Evolutionary conservation across 2,113 vertebrate genomes (phyloP), one percentile per base, ranked within the genome.

Genomic region (Pseudorhombus dupliciocellatus): DNA sequence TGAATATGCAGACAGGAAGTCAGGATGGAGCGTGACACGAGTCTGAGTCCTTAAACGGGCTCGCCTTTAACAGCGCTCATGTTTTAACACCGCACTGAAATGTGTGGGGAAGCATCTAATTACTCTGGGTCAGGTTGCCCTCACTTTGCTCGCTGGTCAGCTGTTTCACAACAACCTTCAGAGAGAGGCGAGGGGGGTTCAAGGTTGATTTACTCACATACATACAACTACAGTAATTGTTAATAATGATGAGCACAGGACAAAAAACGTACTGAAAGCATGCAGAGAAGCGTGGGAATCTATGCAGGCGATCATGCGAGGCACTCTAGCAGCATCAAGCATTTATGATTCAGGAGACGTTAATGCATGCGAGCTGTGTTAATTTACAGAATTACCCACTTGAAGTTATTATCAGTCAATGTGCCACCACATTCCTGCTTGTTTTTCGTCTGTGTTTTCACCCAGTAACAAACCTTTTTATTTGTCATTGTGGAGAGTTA

Each of bases 71-170:
- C 78, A 26, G 42, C 59, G 69, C 75, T 81, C 31, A 15, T 73
- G 63, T 65, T 26, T 22, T 46, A 44, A 44, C 18, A 34, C 65
- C 67, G 50, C 44, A 15, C 40, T 58, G 59, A 70, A 75, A 78
- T 31, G 59, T 78, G 72, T 85, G 54, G 57, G 72, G 75, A 86
- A 78, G 81, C 70, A 15, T 69, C 72, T 80, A 81, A 84, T 86
- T 74, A 64, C 74, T 72, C 62, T 59, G 24, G 60, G 58, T 84
- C 42, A 70, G 48, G 56, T 56, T 50, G 83, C 56, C 72, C 77
- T 6, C 72, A 15, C 12, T 66, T 63, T 84, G 74, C 48, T 79
- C 80, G 74, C 40, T 76, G 81, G 59, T 86, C 84, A 70, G 75
- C 63, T 82, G 61, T 90, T 73, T 89, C 40, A 18, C 8, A 44